phyloP scores from a whole-genome alignment of 2,797 vertebrate species.

The Peromyscus aztecus region DNA sequence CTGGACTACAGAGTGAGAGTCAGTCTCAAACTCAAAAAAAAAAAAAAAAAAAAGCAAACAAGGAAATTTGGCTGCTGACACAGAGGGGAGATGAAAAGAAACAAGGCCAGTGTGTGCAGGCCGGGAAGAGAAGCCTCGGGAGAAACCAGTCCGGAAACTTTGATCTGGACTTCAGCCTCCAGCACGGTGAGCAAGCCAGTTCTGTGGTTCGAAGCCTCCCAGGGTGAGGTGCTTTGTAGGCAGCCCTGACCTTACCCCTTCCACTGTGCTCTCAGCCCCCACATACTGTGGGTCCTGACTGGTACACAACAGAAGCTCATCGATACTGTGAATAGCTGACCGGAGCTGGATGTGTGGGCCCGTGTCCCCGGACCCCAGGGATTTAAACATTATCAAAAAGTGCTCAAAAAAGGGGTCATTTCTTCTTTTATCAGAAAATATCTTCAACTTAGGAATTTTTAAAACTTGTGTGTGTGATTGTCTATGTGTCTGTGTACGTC shows the following conservation, averaged over 20 bases:
- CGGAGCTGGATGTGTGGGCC: not conserved
- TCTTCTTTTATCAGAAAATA: constrained; percentile 33
- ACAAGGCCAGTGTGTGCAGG: not conserved
- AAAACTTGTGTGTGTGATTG: not conserved
- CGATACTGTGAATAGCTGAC: constrained; percentile 33
- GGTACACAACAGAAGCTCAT: not conserved
- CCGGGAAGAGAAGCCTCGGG: not conserved
- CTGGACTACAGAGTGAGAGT: not conserved
- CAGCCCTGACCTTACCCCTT: not conserved
- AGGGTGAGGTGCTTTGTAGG: not conserved
- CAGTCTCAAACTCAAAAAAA: not conserved
- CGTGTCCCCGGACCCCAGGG: not conserved
- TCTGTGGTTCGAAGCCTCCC: not conserved
- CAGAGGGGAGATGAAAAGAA: not conserved
- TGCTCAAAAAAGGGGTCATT: not conserved
- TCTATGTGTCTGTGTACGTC: not conserved
- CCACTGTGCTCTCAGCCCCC: not conserved
- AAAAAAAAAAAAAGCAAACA: not conserved
- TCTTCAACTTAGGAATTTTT: constrained; percentile 8
- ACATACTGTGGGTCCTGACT: not conserved
- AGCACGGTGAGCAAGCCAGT: constrained; percentile 10
- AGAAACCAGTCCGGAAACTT: constrained; percentile 17
- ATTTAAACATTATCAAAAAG: not conserved
- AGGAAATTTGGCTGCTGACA: not conserved
- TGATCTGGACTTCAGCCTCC: not conserved